Conservation (phyloP, 2,113 vertebrate genomes). For the Anseranas semipalmata region DNA sequence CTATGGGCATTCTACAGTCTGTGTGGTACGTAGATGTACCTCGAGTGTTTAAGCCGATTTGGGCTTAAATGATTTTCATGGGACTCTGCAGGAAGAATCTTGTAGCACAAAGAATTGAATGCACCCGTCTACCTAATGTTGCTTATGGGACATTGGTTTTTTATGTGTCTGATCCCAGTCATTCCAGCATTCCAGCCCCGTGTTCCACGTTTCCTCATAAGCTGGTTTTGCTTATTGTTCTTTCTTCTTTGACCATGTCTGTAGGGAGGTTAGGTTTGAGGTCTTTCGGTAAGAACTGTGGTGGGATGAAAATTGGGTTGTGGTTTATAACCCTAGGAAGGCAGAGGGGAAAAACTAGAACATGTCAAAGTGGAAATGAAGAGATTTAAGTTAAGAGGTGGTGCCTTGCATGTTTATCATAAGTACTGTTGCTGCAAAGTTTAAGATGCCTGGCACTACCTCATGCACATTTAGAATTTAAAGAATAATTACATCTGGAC, state of each 20-base stretch:
- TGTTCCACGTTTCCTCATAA: not conserved
- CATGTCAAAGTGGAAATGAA: not conserved
- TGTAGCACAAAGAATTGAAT: not conserved
- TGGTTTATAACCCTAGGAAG: not conserved
- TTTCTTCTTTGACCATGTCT: not conserved
- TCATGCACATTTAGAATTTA: not conserved
- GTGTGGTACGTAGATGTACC: not conserved
- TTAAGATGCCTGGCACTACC: not conserved
- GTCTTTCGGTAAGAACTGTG: not conserved
- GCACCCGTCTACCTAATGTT: not conserved
- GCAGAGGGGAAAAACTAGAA: not conserved
- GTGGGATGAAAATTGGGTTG: not conserved
- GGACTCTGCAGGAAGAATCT: not conserved
- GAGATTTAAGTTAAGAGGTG: not conserved
- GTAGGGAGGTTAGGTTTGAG: not conserved
- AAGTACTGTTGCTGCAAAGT: not conserved
- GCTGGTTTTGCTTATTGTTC: not conserved
- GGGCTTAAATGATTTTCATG: not conserved
- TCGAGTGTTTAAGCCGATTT: not conserved
- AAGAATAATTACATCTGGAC: not conserved
- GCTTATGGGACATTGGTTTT: not conserved
- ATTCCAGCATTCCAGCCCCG: not conserved
- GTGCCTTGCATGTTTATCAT: not conserved
- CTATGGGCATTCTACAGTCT: not conserved
- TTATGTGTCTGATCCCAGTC: accelerated